phyloP scores from a whole-genome alignment of 2,888 invertebrate species.

The Napeogenes inachia region DNA sequence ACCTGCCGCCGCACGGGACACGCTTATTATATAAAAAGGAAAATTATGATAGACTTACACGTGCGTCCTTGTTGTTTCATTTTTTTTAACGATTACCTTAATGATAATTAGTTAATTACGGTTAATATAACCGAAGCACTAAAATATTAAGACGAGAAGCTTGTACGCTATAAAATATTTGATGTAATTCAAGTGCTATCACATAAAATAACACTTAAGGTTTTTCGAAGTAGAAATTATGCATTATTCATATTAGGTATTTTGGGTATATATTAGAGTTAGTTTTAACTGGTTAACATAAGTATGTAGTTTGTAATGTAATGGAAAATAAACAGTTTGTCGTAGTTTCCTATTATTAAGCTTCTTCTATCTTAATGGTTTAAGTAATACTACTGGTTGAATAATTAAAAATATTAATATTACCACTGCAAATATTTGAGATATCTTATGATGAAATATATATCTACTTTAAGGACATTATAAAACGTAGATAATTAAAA shows the following conservation, averaged over 20 bases:
- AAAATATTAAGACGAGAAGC: constrained; percentile 70
- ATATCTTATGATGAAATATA: constrained; percentile 79
- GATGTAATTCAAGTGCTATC: constrained; percentile 73
- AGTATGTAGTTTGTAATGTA: constrained; percentile 77
- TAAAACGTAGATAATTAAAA: constrained; percentile 79
- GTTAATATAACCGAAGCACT: constrained; percentile 75
- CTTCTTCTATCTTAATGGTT: constrained; percentile 77
- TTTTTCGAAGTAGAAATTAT: constrained; percentile 73
- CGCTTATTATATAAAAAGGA: constrained; percentile 71
- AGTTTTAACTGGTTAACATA: constrained; percentile 75
- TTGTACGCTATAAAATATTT: constrained; percentile 69
- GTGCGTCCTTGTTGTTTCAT: constrained; percentile 74
- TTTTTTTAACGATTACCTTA: constrained; percentile 59
- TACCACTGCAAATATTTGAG: constrained; percentile 79
- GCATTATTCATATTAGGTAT: constrained; percentile 78
- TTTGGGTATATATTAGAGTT: constrained; percentile 78
- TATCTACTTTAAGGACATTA: constrained; percentile 79
- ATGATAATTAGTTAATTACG: constrained; percentile 80
- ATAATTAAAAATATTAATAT: constrained; percentile 75
- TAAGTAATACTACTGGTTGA: constrained; percentile 77
- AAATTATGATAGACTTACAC: constrained; percentile 76
- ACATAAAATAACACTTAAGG: constrained; percentile 65
- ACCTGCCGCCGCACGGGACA: constrained; percentile 38
- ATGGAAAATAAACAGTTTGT: constrained; percentile 73
- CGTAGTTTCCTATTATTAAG: constrained; percentile 78